Evolutionary conservation across 2,797 vertebrate species (phyloP).

Genomic region (Vipera ursinii): DNA sequence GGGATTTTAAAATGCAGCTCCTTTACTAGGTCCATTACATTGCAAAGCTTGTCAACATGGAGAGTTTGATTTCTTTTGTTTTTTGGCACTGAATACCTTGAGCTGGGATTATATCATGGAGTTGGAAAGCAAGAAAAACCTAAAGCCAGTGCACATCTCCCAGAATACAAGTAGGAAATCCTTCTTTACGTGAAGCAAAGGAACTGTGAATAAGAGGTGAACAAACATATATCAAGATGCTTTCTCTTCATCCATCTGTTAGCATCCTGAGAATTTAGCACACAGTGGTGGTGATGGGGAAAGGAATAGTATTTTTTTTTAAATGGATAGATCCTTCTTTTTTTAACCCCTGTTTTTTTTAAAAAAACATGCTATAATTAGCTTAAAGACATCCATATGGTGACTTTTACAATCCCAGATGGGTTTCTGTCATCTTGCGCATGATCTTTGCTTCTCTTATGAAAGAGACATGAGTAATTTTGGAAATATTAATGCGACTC

Average conservation of each 20-base stretch:
- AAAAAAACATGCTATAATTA: slow-evolving; percentile 71
- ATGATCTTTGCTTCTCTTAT: slow-evolving; percentile 74
- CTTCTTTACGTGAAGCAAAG: not conserved
- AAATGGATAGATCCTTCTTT: slow-evolving; percentile 34
- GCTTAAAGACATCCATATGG: slow-evolving; percentile 72
- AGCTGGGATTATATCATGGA: not conserved
- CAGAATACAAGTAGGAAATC: not conserved
- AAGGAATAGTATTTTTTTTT: not conserved
- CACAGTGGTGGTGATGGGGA: slow-evolving; percentile 12
- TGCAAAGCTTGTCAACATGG: not conserved
- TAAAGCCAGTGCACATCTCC: not conserved
- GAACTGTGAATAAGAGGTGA: slow-evolving; percentile 15
- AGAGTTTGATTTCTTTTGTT: not conserved
- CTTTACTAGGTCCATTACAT: too few relatives aligned
- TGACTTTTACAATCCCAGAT: slow-evolving; percentile 73
- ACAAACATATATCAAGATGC: not conserved
- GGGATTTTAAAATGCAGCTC: not conserved
- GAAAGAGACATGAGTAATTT: slow-evolving; percentile 76
- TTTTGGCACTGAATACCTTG: not conserved
- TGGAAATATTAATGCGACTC: slow-evolving; percentile 73
- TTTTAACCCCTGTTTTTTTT: slow-evolving; percentile 49
- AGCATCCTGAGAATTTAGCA: slow-evolving; percentile 30
- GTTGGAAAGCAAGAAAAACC: not conserved
- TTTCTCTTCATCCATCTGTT: slow-evolving; percentile 33
- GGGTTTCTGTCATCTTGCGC: slow-evolving; percentile 72